These are phyloP conservation scores for Melolontha melolontha DNA, from an alignment of 2,888 invertebrate genomes.

Conservation along the genomic window DNA sequence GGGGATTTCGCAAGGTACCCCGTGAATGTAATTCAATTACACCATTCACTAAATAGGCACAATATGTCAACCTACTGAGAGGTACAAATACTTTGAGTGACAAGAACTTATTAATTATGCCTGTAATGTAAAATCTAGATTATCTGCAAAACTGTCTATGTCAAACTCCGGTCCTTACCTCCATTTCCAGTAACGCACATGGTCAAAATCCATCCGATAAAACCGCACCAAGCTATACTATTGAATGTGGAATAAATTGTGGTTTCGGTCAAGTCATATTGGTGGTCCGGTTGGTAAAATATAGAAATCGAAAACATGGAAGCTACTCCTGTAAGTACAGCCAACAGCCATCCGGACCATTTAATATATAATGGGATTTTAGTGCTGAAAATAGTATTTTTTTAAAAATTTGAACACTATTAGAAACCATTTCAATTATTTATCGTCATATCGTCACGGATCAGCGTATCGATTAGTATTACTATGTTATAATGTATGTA, in stretches of 20 bases:
- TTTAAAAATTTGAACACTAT: too few relatives aligned
- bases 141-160: too few relatives aligned
- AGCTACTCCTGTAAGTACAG: conserved; percentile 65
- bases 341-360: conserved; percentile 56
- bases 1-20: conserved; percentile 71
- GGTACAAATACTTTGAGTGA: conserved; percentile 75
- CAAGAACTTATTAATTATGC: conserved; percentile 69
- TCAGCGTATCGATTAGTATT: too few relatives aligned
- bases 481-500: too few relatives aligned
- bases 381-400: conserved; percentile 52
- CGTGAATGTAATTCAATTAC: conserved; percentile 75
- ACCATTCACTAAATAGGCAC: conserved; percentile 80
- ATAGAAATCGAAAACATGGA: conserved; percentile 74
- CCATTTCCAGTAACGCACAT: conserved; percentile 76
- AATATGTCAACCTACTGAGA: conserved; percentile 77
- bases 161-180: conserved; percentile 62
- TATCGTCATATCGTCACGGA: too few relatives aligned
- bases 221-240: conserved; percentile 76
- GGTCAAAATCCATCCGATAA: conserved; percentile 76
- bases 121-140: conserved; percentile 61
- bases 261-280: conserved; percentile 71
- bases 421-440: too few relatives aligned
- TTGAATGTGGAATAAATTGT: conserved; percentile 76
- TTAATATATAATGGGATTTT: conserved; percentile 56
- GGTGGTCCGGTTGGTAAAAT: conserved; percentile 74